A percentile compares a stretch with the other conserved stretches of the same genome.
phyloP scores from a whole-genome alignment of 2,797 vertebrate genomes.

The Pseudochirops corinnae region DNA sequence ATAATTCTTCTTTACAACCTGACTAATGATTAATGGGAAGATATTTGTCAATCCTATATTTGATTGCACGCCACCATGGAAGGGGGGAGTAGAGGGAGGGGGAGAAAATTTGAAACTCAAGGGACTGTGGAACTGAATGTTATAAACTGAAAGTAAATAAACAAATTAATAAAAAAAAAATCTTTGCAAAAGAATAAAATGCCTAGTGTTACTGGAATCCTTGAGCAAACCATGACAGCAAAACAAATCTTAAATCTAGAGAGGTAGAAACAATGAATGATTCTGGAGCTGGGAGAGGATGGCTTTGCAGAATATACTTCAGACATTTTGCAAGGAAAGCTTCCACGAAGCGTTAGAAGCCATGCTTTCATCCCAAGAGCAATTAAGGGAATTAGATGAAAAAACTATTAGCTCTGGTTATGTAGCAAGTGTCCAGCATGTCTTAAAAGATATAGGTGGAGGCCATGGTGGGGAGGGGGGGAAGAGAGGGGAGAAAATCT shows the following conservation, averaged over 20 bases:
- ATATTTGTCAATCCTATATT: no score
- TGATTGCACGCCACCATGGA: no score
- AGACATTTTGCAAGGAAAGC: slow-evolving; percentile 90
- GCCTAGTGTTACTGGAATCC: slow-evolving; percentile 94
- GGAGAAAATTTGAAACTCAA: no score
- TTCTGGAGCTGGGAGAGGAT: slow-evolving; percentile 92
- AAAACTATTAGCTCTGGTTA: slow-evolving; percentile 85
- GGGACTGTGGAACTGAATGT: no score
- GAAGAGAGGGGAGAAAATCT: no score
- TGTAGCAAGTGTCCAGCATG: slow-evolving; percentile 89
- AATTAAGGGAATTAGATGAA: slow-evolving; percentile 63
- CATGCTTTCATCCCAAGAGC: slow-evolving; percentile 82
- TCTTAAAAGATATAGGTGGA: slow-evolving; percentile 86
- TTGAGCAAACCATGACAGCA: slow-evolving; percentile 92
- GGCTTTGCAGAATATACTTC: slow-evolving; percentile 92
- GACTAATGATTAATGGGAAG: no score
- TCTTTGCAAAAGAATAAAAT: slow-evolving; percentile 77
- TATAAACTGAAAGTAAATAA: no score
- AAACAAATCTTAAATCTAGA: slow-evolving; percentile 93
- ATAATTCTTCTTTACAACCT: no score
- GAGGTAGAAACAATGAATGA: slow-evolving; percentile 94
- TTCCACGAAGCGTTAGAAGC: slow-evolving; percentile 92
- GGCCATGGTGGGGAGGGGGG: no score
- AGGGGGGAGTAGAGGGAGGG: no score
- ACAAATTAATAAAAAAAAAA: no score